Evolutionary conservation across 2,888 invertebrate species (phyloP), one percentile per base, ranked within the genome.

Genomic region (Lamellibrachia columna): DNA sequence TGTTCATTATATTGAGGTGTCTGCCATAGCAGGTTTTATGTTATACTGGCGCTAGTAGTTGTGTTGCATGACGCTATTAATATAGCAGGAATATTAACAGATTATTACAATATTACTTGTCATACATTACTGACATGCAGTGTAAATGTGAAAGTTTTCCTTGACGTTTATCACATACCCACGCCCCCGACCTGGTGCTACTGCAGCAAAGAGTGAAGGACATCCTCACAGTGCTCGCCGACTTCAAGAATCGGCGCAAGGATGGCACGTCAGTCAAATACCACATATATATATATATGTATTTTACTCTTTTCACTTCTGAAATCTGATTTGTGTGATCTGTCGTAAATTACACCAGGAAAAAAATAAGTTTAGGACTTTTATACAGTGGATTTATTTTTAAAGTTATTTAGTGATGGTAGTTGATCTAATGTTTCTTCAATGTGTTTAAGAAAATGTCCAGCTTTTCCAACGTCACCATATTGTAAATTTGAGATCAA

Each of bases 191-290:
- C 94, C 97, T 99, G 52, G 98, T 98, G 96, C 98, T 98, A 94
- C 97, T 99, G 0, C 98, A 98, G 96, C 98, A 98, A 96, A 97
- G 99, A 95, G 99, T 99, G 93, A 98, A 98, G 95, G 99, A 99
- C 96, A 97, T 97, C 22, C 95, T 98, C 9, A 97, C 97, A 94
- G 98, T 98, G 3, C 97, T 99, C 90, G 97, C 98, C 9, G 98
- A 99, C 96, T 99, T 99, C 95, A 95, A 95, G 94, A 97, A 95
- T 53, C 95, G 96, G 90, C 95, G 96, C 92, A 96, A 97, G 93
- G 95, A 95, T 75, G 96, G 96, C 60, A 96, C 95, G 96, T 97
- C 94, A 93, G 95, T 93, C 8, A 52, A 11, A 40, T 15, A 91
- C n/a, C 52, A 53, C 90, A 22, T 90, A 22, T 22, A 90, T 22